Evolutionary conservation across 2,797 vertebrate species (phyloP).

Genomic region (Bradypodion ventrale): DNA sequence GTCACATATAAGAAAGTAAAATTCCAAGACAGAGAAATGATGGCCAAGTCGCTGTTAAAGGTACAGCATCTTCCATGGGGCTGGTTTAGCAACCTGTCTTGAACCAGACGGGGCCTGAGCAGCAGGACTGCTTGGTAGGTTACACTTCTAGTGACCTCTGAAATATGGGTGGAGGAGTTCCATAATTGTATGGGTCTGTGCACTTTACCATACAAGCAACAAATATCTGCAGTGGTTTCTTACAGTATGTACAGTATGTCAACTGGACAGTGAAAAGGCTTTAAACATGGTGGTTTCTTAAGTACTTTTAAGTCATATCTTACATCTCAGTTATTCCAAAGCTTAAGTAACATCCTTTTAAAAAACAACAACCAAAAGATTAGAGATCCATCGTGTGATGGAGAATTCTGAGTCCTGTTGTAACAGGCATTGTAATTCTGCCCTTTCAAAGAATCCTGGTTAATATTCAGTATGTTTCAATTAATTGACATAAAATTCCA

Average conservation of each 20-base stretch:
- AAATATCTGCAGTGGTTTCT: slow-evolving; percentile 32
- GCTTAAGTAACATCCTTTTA: slow-evolving; percentile 39
- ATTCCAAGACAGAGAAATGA: slow-evolving; percentile 49
- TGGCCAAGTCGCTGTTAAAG: slow-evolving; percentile 38
- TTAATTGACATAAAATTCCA: neutral
- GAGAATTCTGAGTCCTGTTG: slow-evolving; percentile 14
- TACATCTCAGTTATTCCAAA: slow-evolving; percentile 46
- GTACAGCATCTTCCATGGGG: slow-evolving; percentile 15
- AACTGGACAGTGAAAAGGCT: slow-evolving; percentile 20
- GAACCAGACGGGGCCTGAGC: neutral
- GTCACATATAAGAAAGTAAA: slow-evolving; percentile 38
- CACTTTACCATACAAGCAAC: slow-evolving; percentile 60
- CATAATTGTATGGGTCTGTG: slow-evolving; percentile 47
- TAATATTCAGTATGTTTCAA: neutral
- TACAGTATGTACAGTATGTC: too few relatives aligned
- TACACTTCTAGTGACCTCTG: slow-evolving; percentile 19
- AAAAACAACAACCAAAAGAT: neutral
- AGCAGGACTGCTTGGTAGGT: neutral
- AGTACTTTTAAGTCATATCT: slow-evolving; percentile 36
- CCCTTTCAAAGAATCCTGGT: slow-evolving; percentile 2
- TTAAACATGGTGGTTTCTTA: slow-evolving; percentile 32
- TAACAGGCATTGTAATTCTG: slow-evolving; percentile 15
- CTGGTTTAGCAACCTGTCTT: neutral
- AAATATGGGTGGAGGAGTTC: slow-evolving; percentile 26
- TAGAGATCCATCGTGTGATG: neutral